These are phyloP conservation scores for Drosophila paranaensis DNA, from an alignment of 2,888 invertebrate genomes.

Conservation along the genomic window DNA sequence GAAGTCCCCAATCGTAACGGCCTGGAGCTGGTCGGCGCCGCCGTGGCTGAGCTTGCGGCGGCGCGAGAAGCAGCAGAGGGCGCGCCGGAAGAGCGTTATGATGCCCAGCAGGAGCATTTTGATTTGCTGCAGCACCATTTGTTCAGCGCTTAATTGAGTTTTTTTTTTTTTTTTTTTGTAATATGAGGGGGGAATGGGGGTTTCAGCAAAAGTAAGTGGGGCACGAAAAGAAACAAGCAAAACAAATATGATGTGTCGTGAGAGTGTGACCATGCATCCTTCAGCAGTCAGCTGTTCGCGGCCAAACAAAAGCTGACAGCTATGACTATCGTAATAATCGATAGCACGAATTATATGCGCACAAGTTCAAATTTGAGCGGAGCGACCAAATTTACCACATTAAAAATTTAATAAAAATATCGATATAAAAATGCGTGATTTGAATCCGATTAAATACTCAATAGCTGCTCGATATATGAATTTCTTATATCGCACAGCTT, in stretches of 20 bases:
- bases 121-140: slow-evolving; percentile 86
- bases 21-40: slow-evolving; percentile 85
- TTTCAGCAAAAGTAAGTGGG: slow-evolving; percentile 24
- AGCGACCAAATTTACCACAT: neutral
- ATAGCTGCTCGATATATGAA: neutral
- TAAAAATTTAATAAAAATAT: neutral
- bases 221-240: slow-evolving; percentile 52
- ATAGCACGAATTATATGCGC: neutral
- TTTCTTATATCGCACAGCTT: neutral
- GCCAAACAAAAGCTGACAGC: slow-evolving; percentile 17
- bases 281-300: slow-evolving; percentile 17
- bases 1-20: slow-evolving; percentile 85
- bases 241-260: slow-evolving; percentile 51
- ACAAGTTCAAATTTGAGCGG: neutral
- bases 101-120: slow-evolving; percentile 86
- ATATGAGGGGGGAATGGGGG: slow-evolving; percentile 14
- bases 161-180: neutral
- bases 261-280: slow-evolving; percentile 36
- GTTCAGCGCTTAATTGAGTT: neutral
- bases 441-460: neutral
- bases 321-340: neutral
- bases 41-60: slow-evolving; percentile 84
- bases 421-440: neutral
- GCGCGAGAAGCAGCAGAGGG: slow-evolving; percentile 87
- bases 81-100: slow-evolving; percentile 86